Evolutionary conservation across 2,113 vertebrate genomes (phyloP).

Genomic region (Dromas ardeola): DNA sequence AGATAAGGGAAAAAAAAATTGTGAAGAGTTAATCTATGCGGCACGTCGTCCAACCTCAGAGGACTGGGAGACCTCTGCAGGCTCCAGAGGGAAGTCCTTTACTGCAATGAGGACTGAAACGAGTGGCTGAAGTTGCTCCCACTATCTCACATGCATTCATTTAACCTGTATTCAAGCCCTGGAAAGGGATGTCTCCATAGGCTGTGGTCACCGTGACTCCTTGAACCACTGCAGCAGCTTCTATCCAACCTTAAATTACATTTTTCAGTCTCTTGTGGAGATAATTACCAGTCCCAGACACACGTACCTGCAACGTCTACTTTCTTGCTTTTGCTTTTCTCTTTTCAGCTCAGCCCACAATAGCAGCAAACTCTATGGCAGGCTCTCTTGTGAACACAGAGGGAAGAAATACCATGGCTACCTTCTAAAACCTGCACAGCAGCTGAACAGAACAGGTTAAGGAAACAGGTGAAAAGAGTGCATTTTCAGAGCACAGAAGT

Average conservation of each 20-base stretch:
- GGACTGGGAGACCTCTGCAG: conserved; percentile 53
- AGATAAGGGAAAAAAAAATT: not conserved
- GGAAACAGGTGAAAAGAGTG: not conserved
- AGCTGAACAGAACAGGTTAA: not conserved
- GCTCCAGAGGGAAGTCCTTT: conserved; percentile 20
- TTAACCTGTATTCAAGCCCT: not conserved
- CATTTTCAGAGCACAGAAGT: not conserved
- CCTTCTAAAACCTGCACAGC: not conserved
- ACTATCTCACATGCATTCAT: not conserved
- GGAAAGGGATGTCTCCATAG: not conserved
- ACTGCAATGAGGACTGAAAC: not conserved
- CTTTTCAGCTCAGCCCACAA: not conserved
- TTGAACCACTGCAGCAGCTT: not conserved
- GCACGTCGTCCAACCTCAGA: not conserved
- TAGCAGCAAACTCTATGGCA: not conserved
- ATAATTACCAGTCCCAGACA: not conserved
- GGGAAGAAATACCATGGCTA: not conserved
- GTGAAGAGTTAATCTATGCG: not conserved
- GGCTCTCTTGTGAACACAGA: not conserved
- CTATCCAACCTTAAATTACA: not conserved
- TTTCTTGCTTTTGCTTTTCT: not conserved
- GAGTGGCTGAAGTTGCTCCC: not conserved
- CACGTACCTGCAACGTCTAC: not conserved
- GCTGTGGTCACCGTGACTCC: not conserved
- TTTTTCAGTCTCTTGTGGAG: not conserved